Evolutionary conservation across 1,140 invertebrate species (phyloP), one percentile per base, ranked within the genome.

Genomic region (Pachypeltis micranthus): DNA sequence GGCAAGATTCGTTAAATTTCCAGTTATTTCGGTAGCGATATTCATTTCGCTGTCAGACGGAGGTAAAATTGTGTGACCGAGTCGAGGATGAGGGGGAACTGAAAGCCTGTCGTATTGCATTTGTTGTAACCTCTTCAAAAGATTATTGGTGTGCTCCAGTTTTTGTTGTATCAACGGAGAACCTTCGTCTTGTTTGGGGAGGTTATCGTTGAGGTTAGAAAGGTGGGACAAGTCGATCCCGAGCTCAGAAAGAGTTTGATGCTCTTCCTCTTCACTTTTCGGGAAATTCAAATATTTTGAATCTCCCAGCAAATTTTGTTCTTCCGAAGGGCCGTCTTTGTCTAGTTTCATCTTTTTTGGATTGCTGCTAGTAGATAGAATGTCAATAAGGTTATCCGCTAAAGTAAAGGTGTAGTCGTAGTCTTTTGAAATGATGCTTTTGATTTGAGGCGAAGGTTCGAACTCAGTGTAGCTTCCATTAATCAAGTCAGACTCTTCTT

Each of bases 401-500:
- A 92, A 85, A 55, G 81, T 82, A 4, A 88, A 79, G 0, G 87
- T 85, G 74, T 89, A 91, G 73, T 88, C 87, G 66, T 84, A 88
- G 69, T 89, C 86, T 74, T 87, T 87, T 1, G 88, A 86, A 78
- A 93, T 51, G 4, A 51, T 21, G 47, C 47, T 51, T 51, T 51
- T 51, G 19, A 51, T 51, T 51, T 51, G 47, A 10, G 10, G 12
- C 4, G 47, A 51, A 4, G 47, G 47, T 21, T 51, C 47, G 23
- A 51, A 51, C 74, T 91, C 89, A 0, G 93, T 94, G 71, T 97
- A 94, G 0, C 93, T 95, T 65, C 87, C 83, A 69, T 91, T 85
- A 0, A 99, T 82, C 63, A 98, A 73, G 70, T 96, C 92, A 1
- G 90, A 89, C 72, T 98, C 95, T 66, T 95, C 91, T 73, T 95